Evolutionary conservation across 1,140 invertebrate genomes (phyloP).

Genomic region (Sycophila sp.): DNA sequence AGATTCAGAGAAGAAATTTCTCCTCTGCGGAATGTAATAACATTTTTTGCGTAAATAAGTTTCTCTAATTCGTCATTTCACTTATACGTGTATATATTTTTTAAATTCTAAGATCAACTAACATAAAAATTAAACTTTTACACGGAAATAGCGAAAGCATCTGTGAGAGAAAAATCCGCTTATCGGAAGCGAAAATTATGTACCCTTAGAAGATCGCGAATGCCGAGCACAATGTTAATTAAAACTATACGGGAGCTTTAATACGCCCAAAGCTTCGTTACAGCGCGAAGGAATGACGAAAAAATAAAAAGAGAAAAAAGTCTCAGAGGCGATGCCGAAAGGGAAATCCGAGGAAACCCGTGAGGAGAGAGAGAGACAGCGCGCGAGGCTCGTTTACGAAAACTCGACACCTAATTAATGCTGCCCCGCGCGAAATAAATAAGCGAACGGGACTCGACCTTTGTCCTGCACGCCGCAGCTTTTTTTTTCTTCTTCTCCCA

Average conservation of each 20-base stretch:
- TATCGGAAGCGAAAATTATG: constrained; percentile 12
- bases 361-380: background rate
- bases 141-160: background rate
- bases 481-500: background rate
- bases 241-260: constrained; percentile 18
- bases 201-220: background rate
- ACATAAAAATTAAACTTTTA: too few species aligned
- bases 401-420: constrained; percentile 32
- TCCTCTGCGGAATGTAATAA: too few species aligned
- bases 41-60: too few species aligned
- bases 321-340: background rate
- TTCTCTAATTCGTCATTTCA: too few species aligned
- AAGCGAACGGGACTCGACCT: constrained; percentile 5
- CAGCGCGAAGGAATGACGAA: background rate
- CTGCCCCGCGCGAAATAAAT: constrained; percentile 14
- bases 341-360: background rate
- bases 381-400: background rate
- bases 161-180: background rate
- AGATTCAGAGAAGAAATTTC: too few species aligned
- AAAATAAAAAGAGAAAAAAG: background rate
- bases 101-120: too few species aligned
- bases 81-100: too few species aligned
- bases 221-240: constrained; percentile 13
- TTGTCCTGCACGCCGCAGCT: background rate
- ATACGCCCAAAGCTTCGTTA: constrained; percentile 24